Conservation (phyloP, 1,140 invertebrate species). For the Macrobrachium nipponense region DNA sequence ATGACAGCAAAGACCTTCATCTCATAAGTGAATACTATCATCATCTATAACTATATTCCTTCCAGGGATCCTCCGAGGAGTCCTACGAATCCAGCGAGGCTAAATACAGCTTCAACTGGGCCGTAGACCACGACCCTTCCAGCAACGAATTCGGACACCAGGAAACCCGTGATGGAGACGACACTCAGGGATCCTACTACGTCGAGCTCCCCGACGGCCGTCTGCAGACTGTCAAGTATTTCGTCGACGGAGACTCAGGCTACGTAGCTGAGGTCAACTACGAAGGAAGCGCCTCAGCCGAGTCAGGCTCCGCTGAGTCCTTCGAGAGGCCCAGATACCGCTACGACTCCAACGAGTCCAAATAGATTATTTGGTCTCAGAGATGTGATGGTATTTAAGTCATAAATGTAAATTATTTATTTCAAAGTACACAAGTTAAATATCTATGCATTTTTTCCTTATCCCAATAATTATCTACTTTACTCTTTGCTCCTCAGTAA, state of each 20-base stretch:
- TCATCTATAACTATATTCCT: background rate
- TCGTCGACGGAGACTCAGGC: constrained; percentile 12
- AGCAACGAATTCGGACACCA: constrained; percentile 18
- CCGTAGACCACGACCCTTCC: background rate
- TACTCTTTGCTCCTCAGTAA: too few relatives aligned
- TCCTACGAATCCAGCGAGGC: constrained; percentile 11
- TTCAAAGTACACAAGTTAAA: background rate
- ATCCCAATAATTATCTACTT: background rate
- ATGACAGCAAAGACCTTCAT: too few relatives aligned
- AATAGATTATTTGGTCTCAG: background rate
- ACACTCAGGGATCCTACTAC: constrained; percentile 12
- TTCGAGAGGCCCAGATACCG: background rate
- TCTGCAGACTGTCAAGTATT: constrained; percentile 6
- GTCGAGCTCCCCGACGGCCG: constrained; percentile 5
- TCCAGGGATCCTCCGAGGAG: background rate
- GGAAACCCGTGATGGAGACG: constrained; percentile 2
- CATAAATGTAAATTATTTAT: too few relatives aligned
- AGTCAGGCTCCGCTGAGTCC: constrained; percentile 3
- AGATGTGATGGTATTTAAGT: too few relatives aligned
- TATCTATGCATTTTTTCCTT: background rate
- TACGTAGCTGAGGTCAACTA: constrained; percentile 13
- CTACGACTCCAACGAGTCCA: constrained; percentile 11
- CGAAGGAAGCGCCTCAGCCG: background rate
- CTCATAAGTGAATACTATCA: too few relatives aligned
- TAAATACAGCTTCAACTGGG: constrained; percentile 5